phyloP scores from a whole-genome alignment of 1,140 invertebrate species.

The Hycleus cichorii region DNA sequence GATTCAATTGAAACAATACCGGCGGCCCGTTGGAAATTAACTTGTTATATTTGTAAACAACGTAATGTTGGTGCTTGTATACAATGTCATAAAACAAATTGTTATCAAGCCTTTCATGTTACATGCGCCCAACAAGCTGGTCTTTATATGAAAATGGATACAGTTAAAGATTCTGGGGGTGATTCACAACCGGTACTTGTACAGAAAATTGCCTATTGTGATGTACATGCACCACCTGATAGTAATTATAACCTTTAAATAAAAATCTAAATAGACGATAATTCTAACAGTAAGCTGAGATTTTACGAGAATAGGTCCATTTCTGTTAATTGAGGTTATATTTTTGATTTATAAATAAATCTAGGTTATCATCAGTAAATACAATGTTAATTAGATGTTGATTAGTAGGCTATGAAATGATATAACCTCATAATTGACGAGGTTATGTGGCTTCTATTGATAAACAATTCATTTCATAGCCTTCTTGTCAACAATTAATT shows the following conservation, averaged over 20 bases:
- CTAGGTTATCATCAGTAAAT: too few relatives aligned
- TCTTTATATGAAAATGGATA: constrained; percentile 93
- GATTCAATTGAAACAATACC: constrained; percentile 95
- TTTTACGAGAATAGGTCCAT: too few relatives aligned
- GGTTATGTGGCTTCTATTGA: too few relatives aligned
- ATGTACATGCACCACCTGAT: constrained; percentile 84
- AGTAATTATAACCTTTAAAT: constrained; percentile 31
- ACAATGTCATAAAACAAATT: constrained; percentile 94
- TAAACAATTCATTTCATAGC: too few relatives aligned
- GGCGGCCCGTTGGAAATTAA: constrained; percentile 87
- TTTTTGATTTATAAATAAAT: too few relatives aligned
- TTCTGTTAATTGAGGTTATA: too few relatives aligned
- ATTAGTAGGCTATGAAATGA: too few relatives aligned
- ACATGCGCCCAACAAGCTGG: constrained; percentile 97
- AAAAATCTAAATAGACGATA: too few relatives aligned
- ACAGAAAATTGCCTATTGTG: constrained; percentile 93
- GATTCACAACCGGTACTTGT: constrained; percentile 68
- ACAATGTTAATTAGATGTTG: too few relatives aligned
- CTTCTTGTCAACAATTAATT: too few relatives aligned
- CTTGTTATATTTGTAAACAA: constrained; percentile 95
- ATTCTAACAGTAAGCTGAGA: too few relatives aligned
- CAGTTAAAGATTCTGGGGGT: constrained; percentile 57
- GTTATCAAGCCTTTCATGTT: constrained; percentile 96
- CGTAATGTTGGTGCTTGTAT: constrained; percentile 92
- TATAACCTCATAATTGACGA: too few relatives aligned